Evolutionary conservation across 2,888 invertebrate species (phyloP).

Genomic region (Noctua pronuba): DNA sequence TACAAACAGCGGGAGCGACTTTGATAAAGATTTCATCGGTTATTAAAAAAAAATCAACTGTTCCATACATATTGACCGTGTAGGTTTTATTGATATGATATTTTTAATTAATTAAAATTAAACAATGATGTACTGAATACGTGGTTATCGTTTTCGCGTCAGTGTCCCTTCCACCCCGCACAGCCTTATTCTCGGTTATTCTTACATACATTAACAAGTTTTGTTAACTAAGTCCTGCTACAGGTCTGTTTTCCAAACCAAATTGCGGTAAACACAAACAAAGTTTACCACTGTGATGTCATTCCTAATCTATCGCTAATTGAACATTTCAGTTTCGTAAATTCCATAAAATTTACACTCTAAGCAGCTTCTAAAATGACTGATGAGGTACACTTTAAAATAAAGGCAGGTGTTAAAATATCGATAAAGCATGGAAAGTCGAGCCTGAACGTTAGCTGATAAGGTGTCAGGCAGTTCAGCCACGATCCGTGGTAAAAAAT

Average conservation of each 20-base stretch:
- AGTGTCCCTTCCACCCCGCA: too few species aligned
- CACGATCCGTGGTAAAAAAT: background rate
- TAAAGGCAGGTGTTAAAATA: background rate
- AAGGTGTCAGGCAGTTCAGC: background rate
- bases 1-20: too few species aligned
- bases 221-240: background rate
- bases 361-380: background rate
- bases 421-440: slow-evolving; percentile 14
- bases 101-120: too few species aligned
- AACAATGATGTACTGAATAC: too few species aligned
- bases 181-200: too few species aligned
- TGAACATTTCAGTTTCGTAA: background rate
- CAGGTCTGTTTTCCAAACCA: background rate
- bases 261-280: background rate
- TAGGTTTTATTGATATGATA: too few species aligned
- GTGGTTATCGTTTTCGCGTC: too few species aligned
- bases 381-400: slow-evolving; percentile 25
- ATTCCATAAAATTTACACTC: too few species aligned
- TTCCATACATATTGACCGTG: too few species aligned
- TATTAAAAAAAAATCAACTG: too few species aligned
- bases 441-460: slow-evolving; percentile 13
- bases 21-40: too few species aligned
- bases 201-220: background rate
- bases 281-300: background rate
- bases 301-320: background rate